phyloP scores from a whole-genome alignment of 2,797 vertebrate species.

The Scleropages formosus region DNA sequence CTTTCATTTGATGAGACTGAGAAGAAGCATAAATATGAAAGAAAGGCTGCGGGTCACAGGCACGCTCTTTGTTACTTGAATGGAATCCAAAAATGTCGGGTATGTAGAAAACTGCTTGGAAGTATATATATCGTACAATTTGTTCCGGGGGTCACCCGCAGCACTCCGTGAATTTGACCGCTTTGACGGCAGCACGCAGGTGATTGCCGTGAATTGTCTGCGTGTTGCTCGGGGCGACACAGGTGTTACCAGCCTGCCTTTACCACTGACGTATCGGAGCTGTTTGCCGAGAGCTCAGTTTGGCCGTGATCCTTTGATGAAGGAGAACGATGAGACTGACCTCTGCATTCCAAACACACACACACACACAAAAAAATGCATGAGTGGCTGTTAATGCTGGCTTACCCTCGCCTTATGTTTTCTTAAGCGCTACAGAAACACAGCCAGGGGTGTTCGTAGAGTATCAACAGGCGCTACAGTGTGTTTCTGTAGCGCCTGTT shows the following conservation, averaged over 20 bases:
- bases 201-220: neutral
- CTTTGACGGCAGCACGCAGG: neutral
- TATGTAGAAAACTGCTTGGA: too few relatives aligned
- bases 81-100: too few relatives aligned
- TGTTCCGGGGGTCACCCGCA: neutral
- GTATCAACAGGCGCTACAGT: neutral
- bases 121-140: neutral
- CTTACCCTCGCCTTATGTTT: neutral
- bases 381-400: slow-evolving; percentile 6
- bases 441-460: neutral
- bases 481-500: too few relatives aligned
- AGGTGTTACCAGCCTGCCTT: neutral
- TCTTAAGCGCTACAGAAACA: neutral
- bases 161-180: neutral
- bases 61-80: too few relatives aligned
- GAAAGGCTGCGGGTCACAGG: too few relatives aligned
- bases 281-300: slow-evolving; percentile 16
- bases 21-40: too few relatives aligned
- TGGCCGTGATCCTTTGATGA: neutral
- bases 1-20: too few relatives aligned
- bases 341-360: neutral
- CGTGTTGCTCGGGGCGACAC: neutral
- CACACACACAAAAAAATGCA: slow-evolving; percentile 1
- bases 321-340: neutral
- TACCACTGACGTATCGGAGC: slow-evolving; percentile 7